Base-by-base conservation (phyloP, 2,797 vertebrate species). In the Apogon talboti region DNA sequence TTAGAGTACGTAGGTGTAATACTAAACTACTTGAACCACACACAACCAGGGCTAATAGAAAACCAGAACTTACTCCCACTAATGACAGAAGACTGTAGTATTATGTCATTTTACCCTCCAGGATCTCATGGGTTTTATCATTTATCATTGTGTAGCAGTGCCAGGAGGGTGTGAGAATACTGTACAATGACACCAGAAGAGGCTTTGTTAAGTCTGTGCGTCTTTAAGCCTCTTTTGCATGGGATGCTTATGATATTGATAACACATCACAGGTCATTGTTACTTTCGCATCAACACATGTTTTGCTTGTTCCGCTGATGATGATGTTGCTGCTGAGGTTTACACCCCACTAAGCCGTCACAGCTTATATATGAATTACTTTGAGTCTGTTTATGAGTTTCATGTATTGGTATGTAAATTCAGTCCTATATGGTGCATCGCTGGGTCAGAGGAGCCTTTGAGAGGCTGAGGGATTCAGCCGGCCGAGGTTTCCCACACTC, bases 331-430 rank as follows among this genome's bases (percentile, higher is more conserved):
- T 35, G 33, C 42, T 35, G 33, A 40, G 53, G 28, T 58, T 71
- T 43, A 2, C 5, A 11, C 3, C 55, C 18, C 46, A 30, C 38
- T 52, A 16, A 12, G 43, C 52, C 43, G 52, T 57, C 74, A 7
- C 42, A 54, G 38, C 61, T 64, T 58, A 16, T 66, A 57, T 57
- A 64, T 75, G 75, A 65, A 30, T 82, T 83, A 78, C 66, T 66
- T 57, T 72, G 49, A 49, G 68, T 66, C 55, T 70, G 77, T 87
- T 88, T 84, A 66, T 69, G 50, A 57, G 60, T 44, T 81, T 73
- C 62, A 35, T 46, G 79, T 68, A 91, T 93, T 92, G 87, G 90
- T 91, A 93, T 93, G 92, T 85, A 87, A 93, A 93, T 93, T 61
- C 28, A 35, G 52, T 69, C 61, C 83, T 76, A 77, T 64, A 74